Conservation (phyloP, 2,113 vertebrate species). For the Smithornis capensis region DNA sequence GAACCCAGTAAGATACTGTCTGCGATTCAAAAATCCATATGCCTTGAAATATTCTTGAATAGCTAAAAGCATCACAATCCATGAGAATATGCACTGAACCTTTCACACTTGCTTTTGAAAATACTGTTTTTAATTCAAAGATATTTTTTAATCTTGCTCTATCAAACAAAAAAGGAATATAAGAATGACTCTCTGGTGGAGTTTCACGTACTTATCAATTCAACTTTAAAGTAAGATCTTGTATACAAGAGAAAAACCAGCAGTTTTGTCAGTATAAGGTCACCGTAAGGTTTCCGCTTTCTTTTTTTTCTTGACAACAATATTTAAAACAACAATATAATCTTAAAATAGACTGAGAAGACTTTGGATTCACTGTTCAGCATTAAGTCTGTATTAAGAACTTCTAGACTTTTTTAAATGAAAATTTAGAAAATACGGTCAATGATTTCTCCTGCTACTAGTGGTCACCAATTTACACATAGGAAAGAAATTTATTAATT, state of each 20-base stretch:
- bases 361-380: not conserved
- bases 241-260: not conserved
- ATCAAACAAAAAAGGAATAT: not conserved
- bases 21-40: not conserved
- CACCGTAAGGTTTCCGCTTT: not conserved
- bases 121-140: not conserved
- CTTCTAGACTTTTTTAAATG: conserved; percentile 2
- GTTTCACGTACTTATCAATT: not conserved
- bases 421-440: conserved; percentile 20
- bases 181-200: not conserved
- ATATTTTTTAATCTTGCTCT: not conserved
- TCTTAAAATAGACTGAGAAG: not conserved
- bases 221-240: not conserved
- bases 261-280: not conserved
- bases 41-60: not conserved
- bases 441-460: not conserved
- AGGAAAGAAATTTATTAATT: not conserved
- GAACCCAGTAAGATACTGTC: not conserved
- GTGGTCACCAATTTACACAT: not conserved
- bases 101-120: not conserved
- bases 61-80: not conserved
- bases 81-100: not conserved
- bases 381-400: not conserved
- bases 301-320: not conserved
- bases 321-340: not conserved